phyloP scores from a whole-genome alignment of 2,797 vertebrate genomes.

The Falco rusticolus region DNA sequence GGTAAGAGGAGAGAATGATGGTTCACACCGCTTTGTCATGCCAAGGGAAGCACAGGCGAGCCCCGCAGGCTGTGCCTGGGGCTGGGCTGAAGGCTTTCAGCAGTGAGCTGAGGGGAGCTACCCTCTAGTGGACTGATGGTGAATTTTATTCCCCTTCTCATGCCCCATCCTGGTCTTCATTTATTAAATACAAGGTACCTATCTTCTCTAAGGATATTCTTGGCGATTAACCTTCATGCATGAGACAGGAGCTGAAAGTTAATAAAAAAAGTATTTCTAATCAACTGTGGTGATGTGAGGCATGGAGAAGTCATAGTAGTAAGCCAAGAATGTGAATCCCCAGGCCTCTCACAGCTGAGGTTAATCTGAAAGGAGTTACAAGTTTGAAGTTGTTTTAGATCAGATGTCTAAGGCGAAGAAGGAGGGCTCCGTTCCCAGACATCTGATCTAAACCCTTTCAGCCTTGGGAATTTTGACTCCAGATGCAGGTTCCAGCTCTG shows the following conservation, averaged over 20 bases:
- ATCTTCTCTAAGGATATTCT: conserved; percentile 25
- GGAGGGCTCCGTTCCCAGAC: conserved; percentile 51
- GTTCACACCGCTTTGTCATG: background rate
- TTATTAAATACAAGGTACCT: conserved; percentile 31
- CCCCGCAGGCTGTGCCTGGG: background rate
- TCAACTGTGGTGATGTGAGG: conserved; percentile 58
- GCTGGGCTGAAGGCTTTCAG: background rate
- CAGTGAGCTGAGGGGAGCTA: background rate
- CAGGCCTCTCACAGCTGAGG: conserved; percentile 55
- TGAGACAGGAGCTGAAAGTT: conserved; percentile 64
- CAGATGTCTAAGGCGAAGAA: conserved; percentile 30
- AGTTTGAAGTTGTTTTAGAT: conserved; percentile 48
- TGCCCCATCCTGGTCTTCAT: background rate
- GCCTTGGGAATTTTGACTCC: conserved; percentile 46
- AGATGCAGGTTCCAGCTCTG: conserved; percentile 49
- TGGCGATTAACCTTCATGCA: conserved; percentile 68
- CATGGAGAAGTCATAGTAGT: conserved; percentile 42
- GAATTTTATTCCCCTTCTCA: conserved; percentile 52
- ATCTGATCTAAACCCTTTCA: conserved; percentile 48
- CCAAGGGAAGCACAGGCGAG: background rate
- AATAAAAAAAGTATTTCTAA: conserved; percentile 71
- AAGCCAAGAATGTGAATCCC: conserved; percentile 67
- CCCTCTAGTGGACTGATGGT: conserved; percentile 74
- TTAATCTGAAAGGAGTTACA: conserved; percentile 35
- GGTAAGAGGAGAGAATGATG: background rate